phyloP scores from a whole-genome alignment of 2,797 vertebrate genomes.

The Neostethus bicornis region DNA sequence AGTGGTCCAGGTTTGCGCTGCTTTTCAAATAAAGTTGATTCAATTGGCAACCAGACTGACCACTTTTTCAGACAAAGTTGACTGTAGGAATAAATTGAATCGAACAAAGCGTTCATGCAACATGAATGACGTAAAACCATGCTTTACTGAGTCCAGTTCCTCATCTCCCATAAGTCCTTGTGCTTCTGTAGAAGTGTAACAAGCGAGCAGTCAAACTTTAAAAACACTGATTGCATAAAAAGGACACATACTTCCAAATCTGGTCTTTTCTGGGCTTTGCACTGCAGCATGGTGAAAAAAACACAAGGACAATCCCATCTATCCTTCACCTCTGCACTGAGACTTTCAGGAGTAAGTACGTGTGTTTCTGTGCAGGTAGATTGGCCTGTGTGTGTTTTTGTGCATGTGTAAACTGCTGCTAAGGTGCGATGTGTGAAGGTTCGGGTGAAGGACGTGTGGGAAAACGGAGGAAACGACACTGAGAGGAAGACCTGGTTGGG shows the following conservation, averaged over 20 bases:
- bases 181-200: slow-evolving; percentile 55
- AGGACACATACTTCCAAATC: slow-evolving; percentile 57
- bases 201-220: slow-evolving; percentile 59
- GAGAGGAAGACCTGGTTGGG: slow-evolving; percentile 48
- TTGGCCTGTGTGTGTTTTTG: slow-evolving; percentile 19
- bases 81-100: too few relatives aligned
- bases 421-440: slow-evolving; percentile 40
- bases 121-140: slow-evolving; percentile 21
- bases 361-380: slow-evolving; percentile 27
- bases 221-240: slow-evolving; percentile 50
- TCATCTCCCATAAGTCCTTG: slow-evolving; percentile 44
- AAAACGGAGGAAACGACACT: slow-evolving; percentile 47
- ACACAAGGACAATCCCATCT: slow-evolving; percentile 32
- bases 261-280: slow-evolving; percentile 60
- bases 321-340: slow-evolving; percentile 45
- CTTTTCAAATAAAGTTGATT: too few relatives aligned
- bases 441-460: slow-evolving; percentile 48
- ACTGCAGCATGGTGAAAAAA: slow-evolving; percentile 46
- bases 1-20: too few relatives aligned
- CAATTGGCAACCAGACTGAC: too few relatives aligned
- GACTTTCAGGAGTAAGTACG: slow-evolving; percentile 32
- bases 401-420: slow-evolving; percentile 14
- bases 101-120: slow-evolving; percentile 39
- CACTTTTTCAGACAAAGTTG: too few relatives aligned
- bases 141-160: slow-evolving; percentile 44